Conservation (phyloP, 2,797 vertebrate species). For the Enteromius argenteus region DNA sequence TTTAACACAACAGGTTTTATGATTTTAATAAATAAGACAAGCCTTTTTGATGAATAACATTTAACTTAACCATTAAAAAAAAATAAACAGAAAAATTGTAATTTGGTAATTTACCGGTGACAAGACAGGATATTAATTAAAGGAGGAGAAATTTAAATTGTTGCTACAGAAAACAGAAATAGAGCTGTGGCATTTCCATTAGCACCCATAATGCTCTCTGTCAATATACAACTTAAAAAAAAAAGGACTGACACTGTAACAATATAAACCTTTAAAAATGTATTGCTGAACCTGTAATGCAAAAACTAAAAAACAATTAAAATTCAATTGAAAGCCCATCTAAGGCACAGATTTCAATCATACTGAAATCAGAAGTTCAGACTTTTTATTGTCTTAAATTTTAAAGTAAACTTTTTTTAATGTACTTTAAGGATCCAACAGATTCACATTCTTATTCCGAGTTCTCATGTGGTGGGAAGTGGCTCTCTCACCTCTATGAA, state of each 20-base stretch:
- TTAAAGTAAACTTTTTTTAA: background rate
- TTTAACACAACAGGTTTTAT: no score
- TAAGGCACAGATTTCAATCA: background rate
- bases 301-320: background rate
- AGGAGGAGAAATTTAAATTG: background rate
- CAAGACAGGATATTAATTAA: background rate
- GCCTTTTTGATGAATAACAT: no score
- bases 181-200: background rate
- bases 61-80: no score
- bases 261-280: background rate
- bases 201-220: background rate
- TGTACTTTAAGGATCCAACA: background rate
- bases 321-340: background rate
- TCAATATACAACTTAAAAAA: background rate
- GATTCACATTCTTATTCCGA: background rate
- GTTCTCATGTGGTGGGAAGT: background rate
- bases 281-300: no score
- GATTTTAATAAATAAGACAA: no score
- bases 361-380: background rate
- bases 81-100: no score
- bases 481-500: constrained; percentile 81
- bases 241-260: background rate
- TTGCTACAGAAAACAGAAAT: background rate
- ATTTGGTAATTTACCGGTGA: background rate
- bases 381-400: background rate